Evolutionary conservation across 2,888 invertebrate species (phyloP).

Genomic region (Mimumesa dahlbomi): DNA sequence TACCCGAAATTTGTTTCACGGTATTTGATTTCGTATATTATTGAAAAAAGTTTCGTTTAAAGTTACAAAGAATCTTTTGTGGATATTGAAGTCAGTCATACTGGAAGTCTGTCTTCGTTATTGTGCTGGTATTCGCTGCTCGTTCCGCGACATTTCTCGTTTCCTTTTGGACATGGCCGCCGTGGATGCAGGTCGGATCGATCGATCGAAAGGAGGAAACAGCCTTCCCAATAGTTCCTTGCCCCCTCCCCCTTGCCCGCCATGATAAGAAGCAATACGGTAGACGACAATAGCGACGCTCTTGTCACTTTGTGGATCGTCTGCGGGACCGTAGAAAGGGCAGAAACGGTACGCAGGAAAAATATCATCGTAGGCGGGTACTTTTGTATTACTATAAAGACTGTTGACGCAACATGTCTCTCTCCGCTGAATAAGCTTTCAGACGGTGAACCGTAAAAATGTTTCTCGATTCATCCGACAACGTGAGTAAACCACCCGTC

Average conservation of each 20-base stretch:
- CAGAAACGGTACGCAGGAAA: constrained; percentile 9
- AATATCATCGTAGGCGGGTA: constrained; percentile 2
- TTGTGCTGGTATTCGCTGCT: constrained; percentile 12
- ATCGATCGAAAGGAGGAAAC: constrained; percentile 56
- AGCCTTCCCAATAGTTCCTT: constrained; percentile 39
- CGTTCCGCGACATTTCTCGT: constrained; percentile 50
- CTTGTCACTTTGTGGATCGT: constrained; percentile 39
- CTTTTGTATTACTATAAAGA: constrained; percentile 32
- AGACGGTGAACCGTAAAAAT: constrained; percentile 2
- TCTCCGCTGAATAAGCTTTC: background rate
- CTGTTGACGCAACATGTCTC: background rate
- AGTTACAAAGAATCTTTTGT: constrained; percentile 27
- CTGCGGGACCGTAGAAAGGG: constrained; percentile 6
- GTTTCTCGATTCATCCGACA: constrained; percentile 6
- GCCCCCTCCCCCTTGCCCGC: constrained; percentile 5
- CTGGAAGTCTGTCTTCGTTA: no score
- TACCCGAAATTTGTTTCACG: background rate
- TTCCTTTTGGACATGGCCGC: constrained; percentile 24
- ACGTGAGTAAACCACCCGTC: no score
- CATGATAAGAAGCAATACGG: constrained; percentile 36
- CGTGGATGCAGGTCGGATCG: constrained; percentile 41
- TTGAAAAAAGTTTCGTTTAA: constrained; percentile 6
- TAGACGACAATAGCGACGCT: constrained; percentile 37
- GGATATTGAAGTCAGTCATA: no score
- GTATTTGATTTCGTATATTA: background rate